Base-by-base conservation (phyloP, 2,888 invertebrate genomes). In the Polydrusus cervinus region DNA sequence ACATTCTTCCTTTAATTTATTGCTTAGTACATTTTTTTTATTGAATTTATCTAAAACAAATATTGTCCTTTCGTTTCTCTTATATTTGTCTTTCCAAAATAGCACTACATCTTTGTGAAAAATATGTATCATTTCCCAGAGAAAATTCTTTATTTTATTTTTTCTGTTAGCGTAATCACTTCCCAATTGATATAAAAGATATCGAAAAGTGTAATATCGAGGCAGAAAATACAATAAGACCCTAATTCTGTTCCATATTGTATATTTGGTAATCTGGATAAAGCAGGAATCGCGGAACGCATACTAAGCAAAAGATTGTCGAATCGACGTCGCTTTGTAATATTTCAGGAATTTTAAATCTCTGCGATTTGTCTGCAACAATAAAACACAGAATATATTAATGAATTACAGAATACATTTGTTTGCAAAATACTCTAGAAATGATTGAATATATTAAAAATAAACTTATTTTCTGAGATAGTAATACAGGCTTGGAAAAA, bases 231-330 rank as follows among this genome's bases (percentile, higher is more conserved):
- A 82, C 82, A 83, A 83, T 83, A 81, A 82, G 80, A 79, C 79
- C 81, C 82, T 83, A 83, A 83, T 83, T 81, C 81, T 49, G 74
- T 79, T 77, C 81, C 78, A 83, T 83, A 82, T 83, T 81, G 82
- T 81, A 82, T 82, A 81, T 83, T 81, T 74, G 79, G 80, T 81
- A 81, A 83, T 81, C 81, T 80, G 80, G 80, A 81, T 81, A 80
- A 60, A 82, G 80, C 80, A 80, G 78, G 80, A 79, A 77, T 79
- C 79, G 82, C 77, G 81, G 76, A 79, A 77, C 62, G 82, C 80
- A 83, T 83, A 79, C 79, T 57, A 72, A 72, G 60, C 47, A 78
- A 79, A 80, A 79, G 79, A 80, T 60, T 71, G 65, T 70, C 61
- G 70, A 62, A 49, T 55, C 53, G 20, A 62, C 30, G 38, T 16